Evolutionary conservation across 1,140 invertebrate species (phyloP).

Genomic region (Radopholus similis): DNA sequence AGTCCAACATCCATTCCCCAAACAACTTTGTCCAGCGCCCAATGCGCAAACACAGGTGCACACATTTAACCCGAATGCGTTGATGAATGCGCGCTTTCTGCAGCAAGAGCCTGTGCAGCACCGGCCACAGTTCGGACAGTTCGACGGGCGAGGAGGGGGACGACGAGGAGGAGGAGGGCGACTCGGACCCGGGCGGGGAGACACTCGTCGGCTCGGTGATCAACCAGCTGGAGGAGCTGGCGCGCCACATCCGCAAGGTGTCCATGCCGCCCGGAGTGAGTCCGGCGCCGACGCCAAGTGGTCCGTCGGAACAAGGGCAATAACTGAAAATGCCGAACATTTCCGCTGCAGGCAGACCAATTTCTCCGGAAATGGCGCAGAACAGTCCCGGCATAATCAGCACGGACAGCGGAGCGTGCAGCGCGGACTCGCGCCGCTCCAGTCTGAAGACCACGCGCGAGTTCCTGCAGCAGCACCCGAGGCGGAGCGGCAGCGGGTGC

Average conservation of each 20-base stretch:
- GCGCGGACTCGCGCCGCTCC: conserved; percentile 10
- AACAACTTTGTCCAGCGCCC: neutral
- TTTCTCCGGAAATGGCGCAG: neutral
- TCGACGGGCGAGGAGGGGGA: conserved; percentile 7
- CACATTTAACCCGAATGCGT: neutral
- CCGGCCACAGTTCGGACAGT: neutral
- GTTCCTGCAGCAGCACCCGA: conserved; percentile 5
- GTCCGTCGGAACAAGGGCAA: neutral
- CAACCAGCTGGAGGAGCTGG: conserved; percentile 30
- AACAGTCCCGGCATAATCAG: neutral
- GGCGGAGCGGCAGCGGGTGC: neutral
- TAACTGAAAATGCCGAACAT: neutral
- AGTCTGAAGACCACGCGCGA: conserved; percentile 32
- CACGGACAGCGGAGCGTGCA: conserved; percentile 1
- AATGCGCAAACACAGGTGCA: neutral
- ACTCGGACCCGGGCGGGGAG: conserved; percentile 25
- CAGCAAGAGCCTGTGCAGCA: conserved; percentile 15
- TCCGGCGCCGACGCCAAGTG: conserved; percentile 10
- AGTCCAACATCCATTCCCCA: neutral
- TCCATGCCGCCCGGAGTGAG: conserved; percentile 27
- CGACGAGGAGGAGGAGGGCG: conserved; percentile 6
- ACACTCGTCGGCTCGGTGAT: conserved; percentile 34
- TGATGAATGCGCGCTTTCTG: neutral
- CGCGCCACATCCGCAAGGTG: conserved; percentile 34
- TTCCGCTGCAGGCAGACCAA: no score